Percentiles rank a stretch among this genome's conserved stretches.
phyloP scores from a whole-genome alignment of 1,140 invertebrate species.

The Agraylea sexmaculata region DNA sequence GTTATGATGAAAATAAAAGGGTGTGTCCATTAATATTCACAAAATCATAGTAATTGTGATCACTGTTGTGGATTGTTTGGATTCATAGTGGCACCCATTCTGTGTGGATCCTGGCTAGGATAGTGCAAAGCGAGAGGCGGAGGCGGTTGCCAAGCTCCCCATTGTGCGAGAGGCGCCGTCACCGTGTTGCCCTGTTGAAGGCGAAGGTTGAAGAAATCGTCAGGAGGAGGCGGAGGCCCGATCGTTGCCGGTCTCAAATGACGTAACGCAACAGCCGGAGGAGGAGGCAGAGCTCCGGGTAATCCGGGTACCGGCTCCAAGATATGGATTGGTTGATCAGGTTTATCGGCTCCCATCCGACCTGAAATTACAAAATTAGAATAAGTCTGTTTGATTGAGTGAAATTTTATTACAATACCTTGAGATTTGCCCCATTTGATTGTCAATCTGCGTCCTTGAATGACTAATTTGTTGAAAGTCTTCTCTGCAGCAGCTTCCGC shows the following conservation, averaged over 20 bases:
- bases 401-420: no score
- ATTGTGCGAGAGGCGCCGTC: conserved; percentile 39
- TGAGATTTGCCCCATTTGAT: conserved; percentile 96
- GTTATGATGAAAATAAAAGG: no score
- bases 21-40: no score
- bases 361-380: conserved; percentile 20
- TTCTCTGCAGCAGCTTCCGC: conserved; percentile 92
- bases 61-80: conserved; percentile 4
- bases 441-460: conserved; percentile 74
- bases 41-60: background rate
- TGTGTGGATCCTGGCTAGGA: conserved; percentile 86
- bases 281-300: conserved; percentile 64
- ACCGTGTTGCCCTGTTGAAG: conserved; percentile 41
- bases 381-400: conserved; percentile 17
- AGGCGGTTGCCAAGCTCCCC: conserved; percentile 36
- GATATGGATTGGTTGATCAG: conserved; percentile 35
- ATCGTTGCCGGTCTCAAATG: conserved; percentile 46
- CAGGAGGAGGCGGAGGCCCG: conserved; percentile 62
- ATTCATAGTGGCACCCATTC: conserved; percentile 56
- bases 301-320: conserved; percentile 83
- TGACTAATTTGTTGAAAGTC: conserved; percentile 90
- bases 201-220: conserved; percentile 74
- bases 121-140: conserved; percentile 62
- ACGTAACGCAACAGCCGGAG: conserved; percentile 45
- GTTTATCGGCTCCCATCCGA: conserved; percentile 35